Evolutionary conservation across 2,888 invertebrate species (phyloP).

Genomic region (Drosophila nr. perissopoda): DNA sequence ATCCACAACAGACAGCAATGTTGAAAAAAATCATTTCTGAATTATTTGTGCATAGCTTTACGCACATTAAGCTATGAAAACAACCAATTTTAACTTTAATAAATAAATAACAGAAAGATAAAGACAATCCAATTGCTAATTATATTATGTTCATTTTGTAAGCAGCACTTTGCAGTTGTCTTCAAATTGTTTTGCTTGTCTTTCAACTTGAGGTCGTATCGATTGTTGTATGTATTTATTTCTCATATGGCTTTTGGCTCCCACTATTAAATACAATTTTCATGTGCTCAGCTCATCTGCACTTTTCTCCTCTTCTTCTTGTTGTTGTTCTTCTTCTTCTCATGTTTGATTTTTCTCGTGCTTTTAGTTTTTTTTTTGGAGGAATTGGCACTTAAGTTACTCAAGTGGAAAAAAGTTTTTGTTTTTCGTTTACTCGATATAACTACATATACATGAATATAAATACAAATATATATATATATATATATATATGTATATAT

Average conservation of each 20-base stretch:
- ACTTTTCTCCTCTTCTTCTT: conserved; percentile 23
- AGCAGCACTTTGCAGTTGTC: conserved; percentile 50
- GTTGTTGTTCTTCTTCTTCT: background rate
- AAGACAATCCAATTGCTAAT: background rate
- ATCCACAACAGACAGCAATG: background rate
- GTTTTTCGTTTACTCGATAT: conserved; percentile 76
- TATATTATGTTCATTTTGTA: conserved; percentile 3
- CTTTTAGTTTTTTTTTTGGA: conserved; percentile 43
- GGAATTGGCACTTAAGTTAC: conserved; percentile 83
- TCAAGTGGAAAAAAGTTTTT: conserved; percentile 83
- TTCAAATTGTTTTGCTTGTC: conserved; percentile 39
- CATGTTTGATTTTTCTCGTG: conserved; percentile 46
- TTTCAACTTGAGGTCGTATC: conserved; percentile 45
- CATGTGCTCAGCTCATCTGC: conserved; percentile 43
- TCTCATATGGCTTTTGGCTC: conserved; percentile 14
- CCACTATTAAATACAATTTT: conserved; percentile 38
- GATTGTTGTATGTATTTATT: conserved; percentile 46
- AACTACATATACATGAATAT: conserved; percentile 57
- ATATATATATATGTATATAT: conserved; percentile 26
- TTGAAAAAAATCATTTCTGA: background rate
- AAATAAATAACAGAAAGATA: background rate
- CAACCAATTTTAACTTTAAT: background rate
- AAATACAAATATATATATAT: conserved; percentile 5
- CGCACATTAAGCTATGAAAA: background rate
- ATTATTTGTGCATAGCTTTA: background rate